phyloP scores from a whole-genome alignment of 2,797 vertebrate genomes.

The Holocentrus rufus region DNA sequence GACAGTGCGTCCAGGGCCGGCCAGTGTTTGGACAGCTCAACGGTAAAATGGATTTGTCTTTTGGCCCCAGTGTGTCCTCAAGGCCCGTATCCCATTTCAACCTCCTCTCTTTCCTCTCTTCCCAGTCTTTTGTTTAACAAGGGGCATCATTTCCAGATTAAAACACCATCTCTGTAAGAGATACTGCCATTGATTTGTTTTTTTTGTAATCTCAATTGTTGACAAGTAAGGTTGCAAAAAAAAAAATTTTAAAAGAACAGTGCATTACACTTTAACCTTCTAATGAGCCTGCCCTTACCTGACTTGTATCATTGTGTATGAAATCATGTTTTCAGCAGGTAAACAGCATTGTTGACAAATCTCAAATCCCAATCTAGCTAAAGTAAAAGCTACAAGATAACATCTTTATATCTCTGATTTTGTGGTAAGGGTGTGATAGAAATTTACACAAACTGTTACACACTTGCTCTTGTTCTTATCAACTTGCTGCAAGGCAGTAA shows the following conservation, averaged over 20 bases:
- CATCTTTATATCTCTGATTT: no score
- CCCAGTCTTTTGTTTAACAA: constrained; percentile 65
- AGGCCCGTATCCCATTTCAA: constrained; percentile 72
- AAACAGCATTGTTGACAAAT: background rate
- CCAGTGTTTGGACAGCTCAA: constrained; percentile 57
- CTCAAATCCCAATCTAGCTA: background rate
- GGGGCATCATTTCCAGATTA: constrained; percentile 70
- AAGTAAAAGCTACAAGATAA: no score
- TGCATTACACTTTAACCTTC: background rate
- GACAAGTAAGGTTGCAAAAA: constrained; percentile 5
- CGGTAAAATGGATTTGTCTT: constrained; percentile 70
- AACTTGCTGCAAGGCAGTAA: constrained; percentile 56
- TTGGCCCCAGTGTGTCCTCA: constrained; percentile 47
- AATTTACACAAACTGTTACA: no score
- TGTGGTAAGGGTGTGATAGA: no score
- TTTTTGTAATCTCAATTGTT: constrained; percentile 25
- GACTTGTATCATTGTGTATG: background rate
- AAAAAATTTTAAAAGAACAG: background rate
- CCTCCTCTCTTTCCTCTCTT: constrained; percentile 54
- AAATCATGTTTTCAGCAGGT: background rate
- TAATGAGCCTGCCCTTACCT: background rate
- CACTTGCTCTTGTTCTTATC: constrained; percentile 40
- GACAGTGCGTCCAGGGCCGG: constrained; percentile 58
- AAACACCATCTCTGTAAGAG: constrained; percentile 72
- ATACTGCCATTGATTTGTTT: constrained; percentile 72